A percentile compares a stretch with the other conserved stretches of the same genome.
phyloP scores from a whole-genome alignment of 2,888 invertebrate species.

The Onchidella celtica region DNA sequence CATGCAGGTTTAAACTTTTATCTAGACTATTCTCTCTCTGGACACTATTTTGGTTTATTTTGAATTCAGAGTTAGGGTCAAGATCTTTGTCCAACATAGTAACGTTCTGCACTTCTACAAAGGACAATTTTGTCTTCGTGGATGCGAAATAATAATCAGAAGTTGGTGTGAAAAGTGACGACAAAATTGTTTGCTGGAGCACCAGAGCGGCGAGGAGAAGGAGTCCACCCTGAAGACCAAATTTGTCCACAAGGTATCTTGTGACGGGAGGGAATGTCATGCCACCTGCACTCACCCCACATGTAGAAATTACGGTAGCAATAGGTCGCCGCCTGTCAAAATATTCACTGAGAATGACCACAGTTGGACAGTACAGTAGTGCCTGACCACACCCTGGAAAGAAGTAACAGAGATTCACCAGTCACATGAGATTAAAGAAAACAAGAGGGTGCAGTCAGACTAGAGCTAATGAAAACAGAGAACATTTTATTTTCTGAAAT shows the following conservation, averaged over 20 bases:
- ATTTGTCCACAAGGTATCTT: constrained; percentile 49
- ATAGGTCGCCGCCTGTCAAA: constrained; percentile 56
- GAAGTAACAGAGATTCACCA: too few relatives aligned
- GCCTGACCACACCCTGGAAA: constrained; percentile 51
- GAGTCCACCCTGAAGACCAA: constrained; percentile 54
- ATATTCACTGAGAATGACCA: constrained; percentile 53
- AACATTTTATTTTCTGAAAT: too few relatives aligned
- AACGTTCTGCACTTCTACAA: neutral
- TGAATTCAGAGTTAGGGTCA: neutral
- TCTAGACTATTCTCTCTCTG: too few relatives aligned
- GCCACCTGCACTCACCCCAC: constrained; percentile 55
- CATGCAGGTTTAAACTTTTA: too few relatives aligned
- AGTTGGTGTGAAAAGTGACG: constrained; percentile 18
- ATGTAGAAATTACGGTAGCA: constrained; percentile 53
- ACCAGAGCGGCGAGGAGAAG: constrained; percentile 52
- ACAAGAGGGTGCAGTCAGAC: too few relatives aligned
- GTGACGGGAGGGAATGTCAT: constrained; percentile 52
- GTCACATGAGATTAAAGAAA: too few relatives aligned
- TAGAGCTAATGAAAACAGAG: too few relatives aligned
- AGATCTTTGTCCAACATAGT: neutral
- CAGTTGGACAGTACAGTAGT: constrained; percentile 46
- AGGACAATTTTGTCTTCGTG: neutral
- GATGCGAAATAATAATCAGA: neutral
- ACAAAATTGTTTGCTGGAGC: constrained; percentile 49
- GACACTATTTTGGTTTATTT: too few relatives aligned